phyloP scores from a whole-genome alignment of 2,888 invertebrate genomes.

The Orthosia incerta region DNA sequence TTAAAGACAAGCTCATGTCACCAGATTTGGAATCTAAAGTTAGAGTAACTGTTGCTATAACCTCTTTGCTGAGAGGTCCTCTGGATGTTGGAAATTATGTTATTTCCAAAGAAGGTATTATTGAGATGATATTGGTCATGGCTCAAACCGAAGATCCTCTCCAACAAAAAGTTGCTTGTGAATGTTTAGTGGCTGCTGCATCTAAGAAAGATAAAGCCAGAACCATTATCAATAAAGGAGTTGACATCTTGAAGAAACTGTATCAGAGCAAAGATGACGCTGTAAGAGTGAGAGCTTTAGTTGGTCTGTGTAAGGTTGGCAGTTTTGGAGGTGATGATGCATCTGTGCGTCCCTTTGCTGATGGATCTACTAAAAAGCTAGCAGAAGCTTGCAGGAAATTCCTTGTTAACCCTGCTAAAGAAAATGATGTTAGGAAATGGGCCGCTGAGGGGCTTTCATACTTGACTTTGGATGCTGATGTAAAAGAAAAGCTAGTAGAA shows the following conservation, averaged over 20 bases:
- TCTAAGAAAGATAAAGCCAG: conserved; percentile 99
- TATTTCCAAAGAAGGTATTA: conserved; percentile 95
- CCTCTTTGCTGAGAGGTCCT: conserved; percentile 97
- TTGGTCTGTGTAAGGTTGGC: conserved; percentile 98
- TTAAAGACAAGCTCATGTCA: conserved; percentile 95
- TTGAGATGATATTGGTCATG: conserved; percentile 99
- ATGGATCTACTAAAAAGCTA: conserved; percentile 97
- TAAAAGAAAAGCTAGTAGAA: conserved; percentile 98
- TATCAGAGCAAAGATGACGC: conserved; percentile 97
- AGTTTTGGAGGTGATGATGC: conserved; percentile 98
- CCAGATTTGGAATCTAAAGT: conserved; percentile 98
- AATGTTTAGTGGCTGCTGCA: conserved; percentile 98
- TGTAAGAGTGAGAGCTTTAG: conserved; percentile 96
- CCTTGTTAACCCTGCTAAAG: conserved; percentile 96
- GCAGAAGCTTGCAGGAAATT: conserved; percentile 98
- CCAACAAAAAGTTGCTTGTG: conserved; percentile 98
- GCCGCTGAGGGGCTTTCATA: conserved; percentile 99
- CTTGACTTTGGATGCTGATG: conserved; percentile 99
- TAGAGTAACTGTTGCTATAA: conserved; percentile 96
- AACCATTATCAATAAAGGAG: conserved; percentile 96
- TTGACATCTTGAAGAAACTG: conserved; percentile 97
- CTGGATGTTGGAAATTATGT: conserved; percentile 97
- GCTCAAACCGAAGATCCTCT: conserved; percentile 97
- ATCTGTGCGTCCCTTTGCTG: conserved; percentile 98
- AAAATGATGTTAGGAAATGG: conserved; percentile 98